Evolutionary conservation across 2,888 invertebrate species (phyloP), one percentile per base, ranked within the genome.

Genomic region (Hirtodrosophila histrioides): DNA sequence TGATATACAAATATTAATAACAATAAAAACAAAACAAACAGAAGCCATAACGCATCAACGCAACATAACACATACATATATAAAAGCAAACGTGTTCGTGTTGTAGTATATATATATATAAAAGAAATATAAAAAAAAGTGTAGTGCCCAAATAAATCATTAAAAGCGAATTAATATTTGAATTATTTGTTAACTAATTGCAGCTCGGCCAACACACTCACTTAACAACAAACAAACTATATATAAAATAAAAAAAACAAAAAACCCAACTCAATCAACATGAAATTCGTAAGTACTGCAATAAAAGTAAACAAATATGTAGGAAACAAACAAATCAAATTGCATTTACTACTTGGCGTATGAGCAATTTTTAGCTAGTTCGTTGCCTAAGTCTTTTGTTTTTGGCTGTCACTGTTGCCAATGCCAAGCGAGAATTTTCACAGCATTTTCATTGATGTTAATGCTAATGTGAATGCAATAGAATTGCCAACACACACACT

Each of bases 121-220:
- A 17, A 17, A 17, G n/a, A n/a, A n/a, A n/a, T n/a, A n/a, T 58
- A 37, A 17, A 12, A 10, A 39, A 17, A 56, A 69, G 86, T 81
- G 84, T 65, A 79, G 73, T 76, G 77, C 44, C 50, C 5, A 62
- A 65, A 56, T 56, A 71, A 70, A 51, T 62, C 45, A 73, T 51
- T 46, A 45, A 70, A 69, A 69, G 49, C 69, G 57, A 54, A 71
- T 66, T 78, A 65, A 83, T 79, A 73, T 74, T 69, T 67, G n/a
- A 68, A 74, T 79, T 74, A 83, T 81, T 83, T 83, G 84, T 77
- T 80, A 86, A 86, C 78, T 86, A 86, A 81, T 81, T 81, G 75
- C 81, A 81, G 81, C 80, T 50, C 69, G 45, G 68, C 75, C 58
- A 61, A 45, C 37, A 17, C 17, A 44, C 24, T 50, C 44, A 55